Evolutionary conservation across 2,113 vertebrate genomes (phyloP).

Genomic region (Dicerorhinus sumatrensis): DNA sequence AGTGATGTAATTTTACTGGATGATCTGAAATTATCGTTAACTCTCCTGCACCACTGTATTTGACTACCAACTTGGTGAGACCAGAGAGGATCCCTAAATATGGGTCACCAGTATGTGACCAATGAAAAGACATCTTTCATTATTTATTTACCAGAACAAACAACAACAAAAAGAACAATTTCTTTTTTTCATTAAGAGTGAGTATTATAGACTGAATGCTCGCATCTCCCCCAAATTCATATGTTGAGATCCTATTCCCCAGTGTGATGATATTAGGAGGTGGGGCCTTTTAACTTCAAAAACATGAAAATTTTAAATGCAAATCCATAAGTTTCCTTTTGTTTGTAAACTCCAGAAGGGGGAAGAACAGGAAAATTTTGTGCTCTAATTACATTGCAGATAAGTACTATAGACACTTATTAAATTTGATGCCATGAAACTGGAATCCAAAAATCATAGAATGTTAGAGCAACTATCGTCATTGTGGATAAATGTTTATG

Average conservation of each 20-base stretch:
- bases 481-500: neutral
- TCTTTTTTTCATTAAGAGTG: neutral
- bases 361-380: neutral
- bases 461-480: neutral
- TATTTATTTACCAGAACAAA: neutral
- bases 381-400: neutral
- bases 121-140: neutral
- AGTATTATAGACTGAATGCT: neutral
- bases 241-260: neutral
- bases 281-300: neutral
- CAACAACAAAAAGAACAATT: neutral
- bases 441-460: neutral
- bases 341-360: neutral
- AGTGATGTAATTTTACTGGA: neutral
- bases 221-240: neutral
- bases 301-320: neutral
- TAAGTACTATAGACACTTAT: neutral
- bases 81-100: accelerated
- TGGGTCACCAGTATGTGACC: no score
- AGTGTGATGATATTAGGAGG: neutral
- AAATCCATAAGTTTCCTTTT: neutral
- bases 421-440: neutral
- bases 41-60: neutral
- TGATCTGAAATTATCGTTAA: neutral
- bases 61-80: neutral